phyloP scores from a whole-genome alignment of 2,888 invertebrate species.

The Leucoma salicis region DNA sequence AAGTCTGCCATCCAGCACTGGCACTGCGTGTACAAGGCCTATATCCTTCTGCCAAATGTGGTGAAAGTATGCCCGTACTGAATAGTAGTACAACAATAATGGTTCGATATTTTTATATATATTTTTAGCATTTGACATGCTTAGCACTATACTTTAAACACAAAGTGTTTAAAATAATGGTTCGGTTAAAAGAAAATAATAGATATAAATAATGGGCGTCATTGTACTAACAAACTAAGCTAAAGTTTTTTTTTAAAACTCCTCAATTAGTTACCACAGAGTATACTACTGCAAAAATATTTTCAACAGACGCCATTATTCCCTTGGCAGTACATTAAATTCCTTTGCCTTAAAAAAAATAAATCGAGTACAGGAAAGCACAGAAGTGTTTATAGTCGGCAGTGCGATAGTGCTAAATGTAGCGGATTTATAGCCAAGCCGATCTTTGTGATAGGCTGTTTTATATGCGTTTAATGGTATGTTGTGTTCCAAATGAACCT shows the following conservation, averaged over 20 bases:
- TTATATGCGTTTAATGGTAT: conserved; percentile 32
- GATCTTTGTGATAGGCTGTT: conserved; percentile 31
- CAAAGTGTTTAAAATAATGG: too few relatives aligned
- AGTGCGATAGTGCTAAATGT: conserved; percentile 37
- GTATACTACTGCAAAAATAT: not conserved
- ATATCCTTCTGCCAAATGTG: too few relatives aligned
- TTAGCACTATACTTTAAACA: too few relatives aligned
- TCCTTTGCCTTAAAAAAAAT: conserved; percentile 36
- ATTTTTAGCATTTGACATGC: too few relatives aligned
- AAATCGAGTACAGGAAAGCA: conserved; percentile 54
- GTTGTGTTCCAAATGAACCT: not conserved
- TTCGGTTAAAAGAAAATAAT: too few relatives aligned
- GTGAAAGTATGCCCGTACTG: too few relatives aligned
- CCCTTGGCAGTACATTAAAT: conserved; percentile 34
- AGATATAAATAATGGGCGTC: too few relatives aligned
- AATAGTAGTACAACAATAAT: too few relatives aligned
- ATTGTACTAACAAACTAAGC: too few relatives aligned
- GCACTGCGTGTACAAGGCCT: too few relatives aligned
- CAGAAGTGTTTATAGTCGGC: conserved; percentile 65
- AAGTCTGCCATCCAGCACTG: too few relatives aligned
- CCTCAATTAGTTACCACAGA: not conserved
- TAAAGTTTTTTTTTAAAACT: not conserved
- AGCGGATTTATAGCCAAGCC: conserved; percentile 30
- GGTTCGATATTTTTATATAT: too few relatives aligned
- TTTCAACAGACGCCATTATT: conserved; percentile 19